phyloP scores from a whole-genome alignment of 2,113 vertebrate genomes.

The Labeo catla region DNA sequence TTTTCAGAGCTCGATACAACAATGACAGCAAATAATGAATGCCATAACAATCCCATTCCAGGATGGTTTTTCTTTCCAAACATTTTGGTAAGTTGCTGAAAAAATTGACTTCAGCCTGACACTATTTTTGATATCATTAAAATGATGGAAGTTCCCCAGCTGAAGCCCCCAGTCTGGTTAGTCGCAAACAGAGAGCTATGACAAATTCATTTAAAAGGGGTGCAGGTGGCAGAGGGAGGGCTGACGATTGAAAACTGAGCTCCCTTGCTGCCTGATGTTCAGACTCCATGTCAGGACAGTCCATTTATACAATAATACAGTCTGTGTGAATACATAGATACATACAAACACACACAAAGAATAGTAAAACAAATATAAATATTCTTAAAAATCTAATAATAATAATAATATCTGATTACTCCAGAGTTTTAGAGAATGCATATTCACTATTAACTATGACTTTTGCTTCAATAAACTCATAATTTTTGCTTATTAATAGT shows the following conservation, averaged over 20 bases:
- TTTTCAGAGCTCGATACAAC: not conserved
- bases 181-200: conserved; percentile 59
- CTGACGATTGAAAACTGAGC: conserved; percentile 52
- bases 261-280: conserved; percentile 54
- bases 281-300: conserved; percentile 58
- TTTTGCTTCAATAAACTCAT: no score
- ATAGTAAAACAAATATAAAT: not conserved
- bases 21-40: conserved; percentile 16
- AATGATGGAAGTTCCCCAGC: conserved; percentile 56
- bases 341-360: not conserved
- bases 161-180: conserved; percentile 52
- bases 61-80: not conserved
- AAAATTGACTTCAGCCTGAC: conserved; percentile 62
- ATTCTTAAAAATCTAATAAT: no score
- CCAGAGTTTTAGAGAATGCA: not conserved
- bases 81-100: conserved; percentile 42
- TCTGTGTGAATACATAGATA: not conserved
- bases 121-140: conserved; percentile 59
- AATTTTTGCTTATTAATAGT: no score
- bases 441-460: no score
- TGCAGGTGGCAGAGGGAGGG: conserved; percentile 66
- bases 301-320: conserved; percentile 34
- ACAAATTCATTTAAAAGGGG: conserved; percentile 66
- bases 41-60: not conserved
- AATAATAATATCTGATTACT: not conserved